Evolutionary conservation across 2,888 invertebrate genomes (phyloP).

Genomic region (Sinohyriopsis cumingii): DNA sequence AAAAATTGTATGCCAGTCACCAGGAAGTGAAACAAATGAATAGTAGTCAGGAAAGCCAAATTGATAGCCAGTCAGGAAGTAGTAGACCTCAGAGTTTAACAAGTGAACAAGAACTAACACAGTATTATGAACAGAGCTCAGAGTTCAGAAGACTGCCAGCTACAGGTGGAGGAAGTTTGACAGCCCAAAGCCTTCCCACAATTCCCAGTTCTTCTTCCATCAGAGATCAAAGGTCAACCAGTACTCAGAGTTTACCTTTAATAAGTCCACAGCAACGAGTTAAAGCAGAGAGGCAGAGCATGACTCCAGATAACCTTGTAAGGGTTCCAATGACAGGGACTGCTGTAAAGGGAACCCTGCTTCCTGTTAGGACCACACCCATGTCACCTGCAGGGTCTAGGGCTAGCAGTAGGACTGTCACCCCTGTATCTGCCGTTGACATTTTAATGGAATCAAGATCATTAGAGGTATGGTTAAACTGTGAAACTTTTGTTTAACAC

Average conservation of each 20-base stretch:
- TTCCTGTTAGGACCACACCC: conserved; percentile 28
- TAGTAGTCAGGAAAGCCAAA: conserved; percentile 14
- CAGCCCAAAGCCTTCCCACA: conserved; percentile 4
- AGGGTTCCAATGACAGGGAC: conserved; percentile 37
- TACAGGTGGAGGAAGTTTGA: not conserved
- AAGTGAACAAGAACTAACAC: conserved; percentile 61
- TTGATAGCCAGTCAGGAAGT: conserved; percentile 11
- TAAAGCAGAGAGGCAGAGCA: conserved; percentile 43
- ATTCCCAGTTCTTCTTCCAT: conserved; percentile 5
- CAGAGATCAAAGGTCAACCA: conserved; percentile 22
- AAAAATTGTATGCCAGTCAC: conserved; percentile 34
- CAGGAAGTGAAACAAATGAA: conserved; percentile 15
- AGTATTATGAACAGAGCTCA: conserved; percentile 45
- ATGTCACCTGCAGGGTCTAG: conserved; percentile 36
- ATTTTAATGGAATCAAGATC: conserved; percentile 16
- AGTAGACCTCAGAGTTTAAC: conserved; percentile 50
- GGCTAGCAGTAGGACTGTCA: conserved; percentile 53
- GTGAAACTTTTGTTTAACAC: too few species aligned
- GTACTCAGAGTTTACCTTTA: conserved; percentile 44
- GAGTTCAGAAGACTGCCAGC: conserved; percentile 18
- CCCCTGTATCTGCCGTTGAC: conserved; percentile 43
- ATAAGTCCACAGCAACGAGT: conserved; percentile 33
- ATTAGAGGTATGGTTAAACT: conserved; percentile 24
- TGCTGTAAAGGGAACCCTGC: conserved; percentile 31
- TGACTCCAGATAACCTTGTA: conserved; percentile 55